These are phyloP conservation scores for Temnothorax longispinosus DNA, from an alignment of 1,140 invertebrate species.

Conservation along the genomic window DNA sequence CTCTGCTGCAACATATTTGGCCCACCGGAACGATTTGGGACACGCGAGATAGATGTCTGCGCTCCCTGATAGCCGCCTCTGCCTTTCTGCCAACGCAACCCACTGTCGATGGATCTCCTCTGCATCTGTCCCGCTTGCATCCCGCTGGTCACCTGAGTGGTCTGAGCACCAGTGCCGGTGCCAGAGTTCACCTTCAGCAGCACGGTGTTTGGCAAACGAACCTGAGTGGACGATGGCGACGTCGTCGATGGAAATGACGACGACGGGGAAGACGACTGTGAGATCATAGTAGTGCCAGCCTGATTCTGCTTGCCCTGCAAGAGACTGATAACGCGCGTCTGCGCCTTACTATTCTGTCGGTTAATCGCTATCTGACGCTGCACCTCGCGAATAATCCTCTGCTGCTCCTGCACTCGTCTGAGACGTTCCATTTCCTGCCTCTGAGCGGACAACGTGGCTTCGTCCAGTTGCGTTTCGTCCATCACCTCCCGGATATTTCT, in stretches of 20 bases:
- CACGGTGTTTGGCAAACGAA: slow-evolving; percentile 79
- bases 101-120: slow-evolving; percentile 79
- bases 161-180: slow-evolving; percentile 59
- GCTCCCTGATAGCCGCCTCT: slow-evolving; percentile 75
- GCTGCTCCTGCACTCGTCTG: slow-evolving; percentile 93
- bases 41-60: slow-evolving; percentile 83
- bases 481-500: slow-evolving; percentile 96
- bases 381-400: slow-evolving; percentile 92
- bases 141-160: slow-evolving; percentile 62
- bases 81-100: slow-evolving; percentile 75
- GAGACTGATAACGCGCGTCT: slow-evolving; percentile 89
- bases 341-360: slow-evolving; percentile 89
- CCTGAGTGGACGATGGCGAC: slow-evolving; percentile 77
- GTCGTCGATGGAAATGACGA: slow-evolving; percentile 64
- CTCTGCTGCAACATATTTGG: slow-evolving; percentile 82
- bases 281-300: slow-evolving; percentile 78
- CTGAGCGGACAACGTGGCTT: slow-evolving; percentile 96
- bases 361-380: slow-evolving; percentile 90
- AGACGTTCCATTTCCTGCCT: slow-evolving; percentile 96
- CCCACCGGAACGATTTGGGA: slow-evolving; percentile 74
- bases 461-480: slow-evolving; percentile 96
- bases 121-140: slow-evolving; percentile 78
- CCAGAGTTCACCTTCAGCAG: slow-evolving; percentile 81
- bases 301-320: slow-evolving; percentile 88
- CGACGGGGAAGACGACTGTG: slow-evolving; percentile 64